A percentile compares a stretch with the other conserved stretches of the same genome.
Conservation (phyloP, 35 echinoderm and acorn worm species). For the Acanthaster planci region DNA sequence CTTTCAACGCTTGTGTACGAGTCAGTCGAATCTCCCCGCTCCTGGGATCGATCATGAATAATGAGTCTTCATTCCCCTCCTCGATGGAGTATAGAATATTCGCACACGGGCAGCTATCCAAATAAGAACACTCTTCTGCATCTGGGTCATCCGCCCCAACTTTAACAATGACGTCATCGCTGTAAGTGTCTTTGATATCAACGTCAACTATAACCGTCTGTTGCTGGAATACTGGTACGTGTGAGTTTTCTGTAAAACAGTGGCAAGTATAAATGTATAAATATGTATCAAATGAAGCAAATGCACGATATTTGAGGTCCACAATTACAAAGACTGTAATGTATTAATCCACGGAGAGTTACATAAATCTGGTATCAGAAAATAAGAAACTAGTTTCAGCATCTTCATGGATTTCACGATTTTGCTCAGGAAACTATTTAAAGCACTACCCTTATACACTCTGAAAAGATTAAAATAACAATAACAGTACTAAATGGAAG, state of each 20-base stretch:
- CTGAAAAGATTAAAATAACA: too few relatives aligned
- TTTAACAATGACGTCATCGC: slow-evolving; percentile 61
- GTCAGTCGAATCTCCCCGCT: slow-evolving; percentile 72
- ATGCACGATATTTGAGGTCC: too few relatives aligned
- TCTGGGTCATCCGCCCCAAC: slow-evolving; percentile 74
- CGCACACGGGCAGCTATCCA: slow-evolving; percentile 66
- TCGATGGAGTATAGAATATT: slow-evolving; percentile 77
- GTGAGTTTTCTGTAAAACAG: slow-evolving; percentile 41
- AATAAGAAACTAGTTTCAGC: too few relatives aligned
- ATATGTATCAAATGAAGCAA: too few relatives aligned
- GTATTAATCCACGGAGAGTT: too few relatives aligned
- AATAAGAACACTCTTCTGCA: slow-evolving; percentile 41
- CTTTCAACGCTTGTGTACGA: background rate
- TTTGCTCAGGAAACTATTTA: too few relatives aligned
- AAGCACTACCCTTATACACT: too few relatives aligned
- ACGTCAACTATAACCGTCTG: slow-evolving; percentile 32
- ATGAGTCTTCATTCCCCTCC: slow-evolving; percentile 68
- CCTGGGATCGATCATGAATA: slow-evolving; percentile 78
- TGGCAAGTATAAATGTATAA: background rate
- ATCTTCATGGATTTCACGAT: too few relatives aligned
- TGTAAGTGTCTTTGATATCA: slow-evolving; percentile 27
- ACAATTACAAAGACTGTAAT: too few relatives aligned
- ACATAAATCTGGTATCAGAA: too few relatives aligned
- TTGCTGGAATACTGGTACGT: slow-evolving; percentile 32
- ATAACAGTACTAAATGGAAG: too few relatives aligned